These are phyloP conservation scores for Aphelenchoides avenae DNA, from an alignment of 1,140 invertebrate genomes.

Conservation along the genomic window DNA sequence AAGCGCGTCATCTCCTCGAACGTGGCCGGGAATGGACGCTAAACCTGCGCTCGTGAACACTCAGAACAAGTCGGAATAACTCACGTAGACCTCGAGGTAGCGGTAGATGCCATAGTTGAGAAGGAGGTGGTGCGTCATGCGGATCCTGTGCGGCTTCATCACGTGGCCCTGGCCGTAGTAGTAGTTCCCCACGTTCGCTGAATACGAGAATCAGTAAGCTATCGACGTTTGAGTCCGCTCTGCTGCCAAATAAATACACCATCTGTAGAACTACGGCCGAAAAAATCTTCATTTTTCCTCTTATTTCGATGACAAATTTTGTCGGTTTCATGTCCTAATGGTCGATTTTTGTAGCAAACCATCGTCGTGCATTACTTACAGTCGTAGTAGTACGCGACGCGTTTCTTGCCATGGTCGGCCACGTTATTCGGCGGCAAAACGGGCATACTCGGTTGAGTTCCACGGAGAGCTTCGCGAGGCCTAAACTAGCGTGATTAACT, in stretches of 20 bases:
- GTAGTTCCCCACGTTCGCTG: conserved; percentile 12
- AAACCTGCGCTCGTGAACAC: conserved; percentile 48
- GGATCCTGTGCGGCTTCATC: conserved; percentile 96
- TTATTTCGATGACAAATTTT: conserved; percentile 9
- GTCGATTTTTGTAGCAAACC: background rate
- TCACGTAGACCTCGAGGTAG: conserved; percentile 99
- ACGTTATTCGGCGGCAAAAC: no score
- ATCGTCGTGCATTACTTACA: conserved; percentile 68
- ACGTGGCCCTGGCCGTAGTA: conserved; percentile 85
- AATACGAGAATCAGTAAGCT: conserved; percentile 17
- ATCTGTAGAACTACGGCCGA: background rate
- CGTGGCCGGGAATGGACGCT: conserved; percentile 98
- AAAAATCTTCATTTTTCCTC: conserved; percentile 14
- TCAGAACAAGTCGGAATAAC: conserved; percentile 66
- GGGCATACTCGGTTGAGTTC: no score
- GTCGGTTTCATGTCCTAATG: background rate
- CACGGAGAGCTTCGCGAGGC: no score
- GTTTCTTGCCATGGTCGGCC: conserved; percentile 66
- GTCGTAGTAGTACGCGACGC: background rate
- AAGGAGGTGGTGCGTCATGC: conserved; percentile 98
- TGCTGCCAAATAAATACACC: conserved; percentile 1
- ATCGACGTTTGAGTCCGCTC: conserved; percentile 25
- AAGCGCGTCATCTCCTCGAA: conserved; percentile 99
- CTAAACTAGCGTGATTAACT: no score
- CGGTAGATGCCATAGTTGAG: conserved; percentile 97